These are phyloP conservation scores for Hippocampus guttulatus DNA, from an alignment of 2,113 vertebrate species.

Conservation along the genomic window DNA sequence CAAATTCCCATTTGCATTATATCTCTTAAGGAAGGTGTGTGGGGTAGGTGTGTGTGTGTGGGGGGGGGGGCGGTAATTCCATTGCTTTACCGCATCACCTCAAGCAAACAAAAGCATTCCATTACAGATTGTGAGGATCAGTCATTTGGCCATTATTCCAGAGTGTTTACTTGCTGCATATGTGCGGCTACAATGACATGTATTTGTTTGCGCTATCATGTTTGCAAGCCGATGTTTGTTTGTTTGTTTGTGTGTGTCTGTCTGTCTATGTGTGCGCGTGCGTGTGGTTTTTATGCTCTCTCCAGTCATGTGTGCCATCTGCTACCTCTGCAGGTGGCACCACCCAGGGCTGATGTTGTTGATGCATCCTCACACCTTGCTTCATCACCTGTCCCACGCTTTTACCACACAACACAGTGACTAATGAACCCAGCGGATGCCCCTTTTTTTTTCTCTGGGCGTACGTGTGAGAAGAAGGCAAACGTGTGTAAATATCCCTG, in stretches of 20 bases:
- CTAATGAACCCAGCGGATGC: conserved; percentile 58
- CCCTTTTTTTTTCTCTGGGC: conserved; percentile 12
- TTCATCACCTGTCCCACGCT: conserved; percentile 70
- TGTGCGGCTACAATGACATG: not conserved
- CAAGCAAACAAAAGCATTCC: conserved; percentile 1
- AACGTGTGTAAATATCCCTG: conserved; percentile 9
- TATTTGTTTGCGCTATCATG: not conserved
- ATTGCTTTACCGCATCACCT: not conserved
- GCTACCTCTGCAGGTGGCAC: conserved; percentile 72
- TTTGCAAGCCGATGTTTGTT: conserved; percentile 7
- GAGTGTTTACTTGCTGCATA: conserved; percentile 4
- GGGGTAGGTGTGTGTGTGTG: no score
- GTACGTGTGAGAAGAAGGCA: not conserved
- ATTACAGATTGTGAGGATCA: conserved; percentile 1
- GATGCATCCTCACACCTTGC: conserved; percentile 76
- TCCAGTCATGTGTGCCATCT: conserved; percentile 75
- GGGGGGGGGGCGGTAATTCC: not conserved
- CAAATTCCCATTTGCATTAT: not conserved
- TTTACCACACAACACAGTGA: conserved; percentile 61
- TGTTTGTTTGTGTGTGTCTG: not conserved
- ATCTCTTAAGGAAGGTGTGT: no score
- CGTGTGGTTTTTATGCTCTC: conserved; percentile 4
- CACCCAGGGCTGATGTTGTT: conserved; percentile 73
- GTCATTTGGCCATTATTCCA: not conserved
- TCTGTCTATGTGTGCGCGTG: conserved; percentile 30